These are phyloP conservation scores for Hemichromis elongatus DNA, from an alignment of 2,113 vertebrate genomes.

Conservation along the genomic window DNA sequence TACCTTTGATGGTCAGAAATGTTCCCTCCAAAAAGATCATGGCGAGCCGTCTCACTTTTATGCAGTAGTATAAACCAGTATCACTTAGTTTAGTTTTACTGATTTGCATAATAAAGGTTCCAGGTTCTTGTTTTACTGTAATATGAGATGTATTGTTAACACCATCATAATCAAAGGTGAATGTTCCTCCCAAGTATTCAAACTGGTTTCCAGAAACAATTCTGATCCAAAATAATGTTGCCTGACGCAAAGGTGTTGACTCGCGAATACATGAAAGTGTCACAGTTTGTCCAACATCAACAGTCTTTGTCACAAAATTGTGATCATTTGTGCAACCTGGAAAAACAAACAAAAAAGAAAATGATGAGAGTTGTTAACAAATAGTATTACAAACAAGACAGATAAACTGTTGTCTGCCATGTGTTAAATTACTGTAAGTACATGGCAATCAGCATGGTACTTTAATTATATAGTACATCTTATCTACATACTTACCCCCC, in stretches of 20 bases:
- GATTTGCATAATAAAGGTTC: conserved; percentile 10
- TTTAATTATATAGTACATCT: fast-evolving
- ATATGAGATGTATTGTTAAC: background rate
- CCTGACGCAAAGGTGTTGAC: background rate
- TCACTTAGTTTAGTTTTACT: background rate
- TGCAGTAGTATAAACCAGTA: conserved; percentile 11
- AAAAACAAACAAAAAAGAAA: background rate
- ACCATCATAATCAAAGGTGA: fast-evolving
- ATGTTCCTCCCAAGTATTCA: conserved; percentile 7
- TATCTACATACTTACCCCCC: background rate
- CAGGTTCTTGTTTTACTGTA: background rate
- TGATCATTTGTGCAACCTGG: background rate
- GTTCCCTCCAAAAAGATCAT: background rate
- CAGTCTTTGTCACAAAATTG: background rate
- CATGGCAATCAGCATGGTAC: fast-evolving
- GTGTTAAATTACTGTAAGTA: background rate
- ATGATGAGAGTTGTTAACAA: background rate
- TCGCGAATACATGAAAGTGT: background rate
- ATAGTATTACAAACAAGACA: fast-evolving
- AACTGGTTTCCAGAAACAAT: conserved; percentile 14
- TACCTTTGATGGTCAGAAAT: background rate
- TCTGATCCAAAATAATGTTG: conserved; percentile 12
- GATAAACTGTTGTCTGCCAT: fast-evolving
- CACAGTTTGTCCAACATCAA: background rate
- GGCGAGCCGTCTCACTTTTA: background rate